These are phyloP conservation scores for Eriosoma lanigerum DNA, from an alignment of 1,140 invertebrate species.

Conservation along the genomic window DNA sequence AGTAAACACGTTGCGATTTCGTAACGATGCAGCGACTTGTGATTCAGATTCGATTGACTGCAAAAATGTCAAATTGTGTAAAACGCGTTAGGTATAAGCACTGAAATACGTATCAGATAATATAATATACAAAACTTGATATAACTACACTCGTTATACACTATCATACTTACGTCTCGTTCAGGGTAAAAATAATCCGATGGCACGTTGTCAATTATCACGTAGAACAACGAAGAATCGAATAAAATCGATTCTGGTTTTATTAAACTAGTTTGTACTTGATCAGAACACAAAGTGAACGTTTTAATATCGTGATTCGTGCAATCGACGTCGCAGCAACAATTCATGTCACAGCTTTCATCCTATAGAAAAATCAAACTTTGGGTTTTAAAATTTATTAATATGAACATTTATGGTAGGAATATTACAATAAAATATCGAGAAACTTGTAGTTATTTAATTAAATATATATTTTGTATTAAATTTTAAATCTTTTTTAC, in stretches of 20 bases:
- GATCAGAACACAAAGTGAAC: constrained; percentile 63
- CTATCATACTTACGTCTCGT: constrained; percentile 19
- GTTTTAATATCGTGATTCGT: constrained; percentile 61
- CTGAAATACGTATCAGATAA: not conserved
- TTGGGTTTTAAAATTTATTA: too few relatives aligned
- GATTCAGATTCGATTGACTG: constrained; percentile 17
- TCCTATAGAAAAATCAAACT: too few relatives aligned
- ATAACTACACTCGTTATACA: too few relatives aligned
- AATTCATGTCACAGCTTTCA: constrained; percentile 71
- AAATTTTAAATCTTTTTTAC: too few relatives aligned
- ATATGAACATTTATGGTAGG: too few relatives aligned
- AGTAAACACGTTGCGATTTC: not conserved
- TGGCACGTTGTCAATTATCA: constrained; percentile 34
- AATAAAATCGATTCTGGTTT: constrained; percentile 26
- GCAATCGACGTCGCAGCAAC: constrained; percentile 75
- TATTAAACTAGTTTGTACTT: constrained; percentile 55
- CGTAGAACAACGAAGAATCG: constrained; percentile 34
- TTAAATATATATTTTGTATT: too few relatives aligned
- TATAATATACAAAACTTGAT: not conserved
- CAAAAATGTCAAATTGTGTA: not conserved
- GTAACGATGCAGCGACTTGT: not conserved
- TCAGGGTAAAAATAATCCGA: constrained; percentile 32
- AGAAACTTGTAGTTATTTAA: too few relatives aligned
- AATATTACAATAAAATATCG: too few relatives aligned
- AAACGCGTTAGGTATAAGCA: not conserved